Percentiles rank a stretch among this genome's conserved stretches.
These are phyloP conservation scores for Sebastes matsubarae DNA, from an alignment of 2,797 vertebrate genomes.

Conservation along the genomic window DNA sequence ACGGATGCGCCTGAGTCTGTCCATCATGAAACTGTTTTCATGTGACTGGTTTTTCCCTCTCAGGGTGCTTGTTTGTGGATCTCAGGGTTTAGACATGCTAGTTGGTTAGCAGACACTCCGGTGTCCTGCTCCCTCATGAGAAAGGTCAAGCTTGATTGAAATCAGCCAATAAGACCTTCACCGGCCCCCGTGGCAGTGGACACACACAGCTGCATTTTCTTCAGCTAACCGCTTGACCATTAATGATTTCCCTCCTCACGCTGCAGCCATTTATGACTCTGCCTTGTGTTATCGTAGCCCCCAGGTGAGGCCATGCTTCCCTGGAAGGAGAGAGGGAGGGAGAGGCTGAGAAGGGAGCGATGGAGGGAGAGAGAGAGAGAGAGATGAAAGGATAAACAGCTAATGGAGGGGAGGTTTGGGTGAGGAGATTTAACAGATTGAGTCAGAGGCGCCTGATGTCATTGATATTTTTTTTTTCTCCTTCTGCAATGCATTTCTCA, in stretches of 20 bases:
- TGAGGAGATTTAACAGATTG: constrained; percentile 19
- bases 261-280: constrained; percentile 55
- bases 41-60: constrained; percentile 14
- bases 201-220: constrained; percentile 55
- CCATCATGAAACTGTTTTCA: constrained; percentile 4
- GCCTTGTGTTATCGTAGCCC: constrained; percentile 58
- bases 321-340: constrained; percentile 26
- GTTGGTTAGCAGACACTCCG: constrained; percentile 29
- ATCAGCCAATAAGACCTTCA: constrained; percentile 61
- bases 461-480: not conserved
- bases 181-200: constrained; percentile 44
- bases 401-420: constrained; percentile 18
- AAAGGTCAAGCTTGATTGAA: constrained; percentile 71
- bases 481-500: not conserved
- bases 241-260: constrained; percentile 49
- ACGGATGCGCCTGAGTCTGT: constrained; percentile 2
- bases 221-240: constrained; percentile 50
- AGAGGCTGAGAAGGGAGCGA: constrained; percentile 29
- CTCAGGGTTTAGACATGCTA: constrained; percentile 41
- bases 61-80: constrained; percentile 19
- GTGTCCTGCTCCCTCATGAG: constrained; percentile 46
- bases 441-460: not conserved
- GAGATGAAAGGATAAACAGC: constrained; percentile 36
- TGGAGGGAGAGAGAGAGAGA: constrained; percentile 7
- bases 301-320: constrained; percentile 53